Conservation (phyloP, 2,113 vertebrate genomes). For the Cyprinodon tularosa region DNA sequence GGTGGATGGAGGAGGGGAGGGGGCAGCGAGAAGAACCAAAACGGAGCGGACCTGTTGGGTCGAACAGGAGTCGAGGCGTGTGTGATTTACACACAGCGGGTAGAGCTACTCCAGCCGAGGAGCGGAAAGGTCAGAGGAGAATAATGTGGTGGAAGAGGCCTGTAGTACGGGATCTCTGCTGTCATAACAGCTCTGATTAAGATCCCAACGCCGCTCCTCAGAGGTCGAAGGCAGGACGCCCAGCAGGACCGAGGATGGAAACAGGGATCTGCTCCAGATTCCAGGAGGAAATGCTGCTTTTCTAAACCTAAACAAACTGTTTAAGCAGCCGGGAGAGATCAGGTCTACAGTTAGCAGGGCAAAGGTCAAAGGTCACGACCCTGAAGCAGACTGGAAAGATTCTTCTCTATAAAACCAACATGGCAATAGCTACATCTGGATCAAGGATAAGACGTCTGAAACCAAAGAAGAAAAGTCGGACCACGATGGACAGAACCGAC, state of each 20-base stretch:
- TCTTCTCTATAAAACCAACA: too few relatives aligned
- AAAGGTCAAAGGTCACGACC: too few relatives aligned
- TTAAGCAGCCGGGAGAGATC: too few relatives aligned
- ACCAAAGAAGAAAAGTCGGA: neutral
- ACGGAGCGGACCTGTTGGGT: constrained; percentile 27
- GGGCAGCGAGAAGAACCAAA: constrained; percentile 15
- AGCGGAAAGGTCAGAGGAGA: constrained; percentile 76
- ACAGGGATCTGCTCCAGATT: neutral
- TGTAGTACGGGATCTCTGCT: constrained; percentile 61
- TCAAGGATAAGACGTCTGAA: too few relatives aligned
- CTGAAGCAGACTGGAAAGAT: too few relatives aligned
- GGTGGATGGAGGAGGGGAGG: constrained; percentile 5
- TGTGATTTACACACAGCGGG: constrained; percentile 67
- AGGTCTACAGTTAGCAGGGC: too few relatives aligned
- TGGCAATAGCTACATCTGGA: too few relatives aligned
- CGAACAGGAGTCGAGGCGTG: constrained; percentile 13
- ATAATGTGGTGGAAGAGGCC: constrained; percentile 67
- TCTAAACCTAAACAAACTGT: neutral
- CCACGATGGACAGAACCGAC: neutral
- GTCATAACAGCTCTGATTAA: constrained; percentile 76
- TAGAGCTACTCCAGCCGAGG: constrained; percentile 48
- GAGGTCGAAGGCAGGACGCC: constrained; percentile 60
- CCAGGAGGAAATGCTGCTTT: neutral
- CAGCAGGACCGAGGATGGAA: neutral
- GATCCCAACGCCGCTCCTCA: constrained; percentile 42